Evolutionary conservation across 1,140 invertebrate species (phyloP).

Genomic region (Platyura marginata): DNA sequence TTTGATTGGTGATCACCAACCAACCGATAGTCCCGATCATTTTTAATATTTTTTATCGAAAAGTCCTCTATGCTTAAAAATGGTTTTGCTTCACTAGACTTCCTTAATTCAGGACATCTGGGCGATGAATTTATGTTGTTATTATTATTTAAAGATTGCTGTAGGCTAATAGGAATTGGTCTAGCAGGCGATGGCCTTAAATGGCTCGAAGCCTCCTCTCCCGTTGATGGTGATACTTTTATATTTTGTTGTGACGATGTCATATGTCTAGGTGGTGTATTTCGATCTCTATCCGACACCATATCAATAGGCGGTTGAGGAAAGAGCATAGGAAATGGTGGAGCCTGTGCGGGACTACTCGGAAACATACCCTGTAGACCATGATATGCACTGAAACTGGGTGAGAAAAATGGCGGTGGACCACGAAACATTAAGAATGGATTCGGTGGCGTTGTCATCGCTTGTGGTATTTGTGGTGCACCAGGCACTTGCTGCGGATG

Average conservation of each 20-base stretch:
- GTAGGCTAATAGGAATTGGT: constrained; percentile 17
- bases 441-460: constrained; percentile 32
- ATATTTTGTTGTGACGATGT: constrained; percentile 23
- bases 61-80: constrained; percentile 1
- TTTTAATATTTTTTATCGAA: background rate
- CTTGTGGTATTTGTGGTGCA: constrained; percentile 20
- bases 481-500: constrained; percentile 25
- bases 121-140: background rate
- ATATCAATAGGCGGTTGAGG: constrained; percentile 18
- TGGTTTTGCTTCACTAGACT: background rate
- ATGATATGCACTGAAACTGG: constrained; percentile 27
- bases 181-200: constrained; percentile 42
- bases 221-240: constrained; percentile 41
- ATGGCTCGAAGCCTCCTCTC: constrained; percentile 39
- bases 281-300: constrained; percentile 15
- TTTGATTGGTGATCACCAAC: too few species aligned
- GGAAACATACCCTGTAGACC: constrained; percentile 18
- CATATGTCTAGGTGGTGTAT: constrained; percentile 25
- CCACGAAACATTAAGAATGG: constrained; percentile 42
- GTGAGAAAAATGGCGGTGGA: constrained; percentile 29
- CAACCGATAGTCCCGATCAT: too few species aligned
- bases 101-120: constrained; percentile 4
- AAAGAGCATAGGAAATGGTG: constrained; percentile 37
- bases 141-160: background rate
- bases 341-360: constrained; percentile 17